Percentiles rank a stretch among this genome's conserved stretches.
Evolutionary conservation across 2,888 invertebrate genomes (phyloP).

Genomic region (Gastrophysa polygoni): DNA sequence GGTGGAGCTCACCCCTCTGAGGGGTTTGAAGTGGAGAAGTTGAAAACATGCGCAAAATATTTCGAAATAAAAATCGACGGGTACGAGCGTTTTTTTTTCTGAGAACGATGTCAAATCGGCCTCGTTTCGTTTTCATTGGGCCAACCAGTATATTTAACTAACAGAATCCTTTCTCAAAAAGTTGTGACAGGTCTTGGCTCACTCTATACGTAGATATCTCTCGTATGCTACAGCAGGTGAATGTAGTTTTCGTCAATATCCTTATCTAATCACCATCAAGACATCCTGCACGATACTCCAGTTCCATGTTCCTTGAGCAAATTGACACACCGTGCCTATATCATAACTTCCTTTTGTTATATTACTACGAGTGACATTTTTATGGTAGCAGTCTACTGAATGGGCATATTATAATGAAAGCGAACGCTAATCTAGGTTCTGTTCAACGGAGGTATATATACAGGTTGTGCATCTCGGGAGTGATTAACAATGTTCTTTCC

Average conservation of each 20-base stretch:
- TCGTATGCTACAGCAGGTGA: neutral
- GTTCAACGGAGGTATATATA: slow-evolving; percentile 29
- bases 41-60: too few species aligned
- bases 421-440: slow-evolving; percentile 29
- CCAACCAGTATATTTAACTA: too few species aligned
- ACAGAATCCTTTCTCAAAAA: too few species aligned
- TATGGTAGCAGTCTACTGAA: slow-evolving; percentile 23
- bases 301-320: slow-evolving; percentile 8
- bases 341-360: slow-evolving; percentile 27
- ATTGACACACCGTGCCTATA: slow-evolving; percentile 19
- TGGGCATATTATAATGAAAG: slow-evolving; percentile 28
- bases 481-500: slow-evolving; percentile 46
- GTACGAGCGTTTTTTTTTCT: too few species aligned
- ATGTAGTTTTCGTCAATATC: neutral
- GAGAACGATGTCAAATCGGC: too few species aligned
- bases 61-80: too few species aligned
- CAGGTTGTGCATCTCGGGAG: slow-evolving; percentile 45
- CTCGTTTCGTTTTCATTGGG: too few species aligned
- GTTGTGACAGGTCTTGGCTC: too few species aligned
- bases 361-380: slow-evolving; percentile 30
- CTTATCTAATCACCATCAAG: neutral
- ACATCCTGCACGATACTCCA: slow-evolving; percentile 1
- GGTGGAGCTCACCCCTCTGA: too few species aligned
- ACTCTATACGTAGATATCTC: too few species aligned
- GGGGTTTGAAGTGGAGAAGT: too few species aligned